Base-by-base conservation (phyloP, 2,797 vertebrate species). In the Enteromius mattozi region DNA sequence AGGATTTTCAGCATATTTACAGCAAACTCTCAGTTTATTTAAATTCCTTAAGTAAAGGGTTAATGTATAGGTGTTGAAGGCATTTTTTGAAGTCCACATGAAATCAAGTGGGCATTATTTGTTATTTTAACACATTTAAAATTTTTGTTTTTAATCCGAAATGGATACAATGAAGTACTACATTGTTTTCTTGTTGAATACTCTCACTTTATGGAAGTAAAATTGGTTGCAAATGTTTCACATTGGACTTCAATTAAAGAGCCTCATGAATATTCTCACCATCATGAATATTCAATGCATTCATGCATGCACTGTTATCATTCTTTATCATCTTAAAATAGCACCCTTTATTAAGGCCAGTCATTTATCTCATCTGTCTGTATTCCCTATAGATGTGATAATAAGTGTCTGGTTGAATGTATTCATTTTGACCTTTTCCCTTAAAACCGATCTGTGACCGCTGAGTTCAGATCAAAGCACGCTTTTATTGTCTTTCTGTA, bases 391-490 rank as follows among this genome's bases (percentile, higher is more conserved):
- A 19, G 42, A 13, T 59, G 45, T 37, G 40, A 63, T 63, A 24
- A 65, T 51, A 2, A 54, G 4, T 1, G 9, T 42, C 56, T 24
- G 9, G 68, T 10, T 81, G n/a, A 74, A 63, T 12, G 17, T 33
- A 47, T n/a, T 82, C 21, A 49, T 74, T 71, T 61, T 33, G 19
- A 61, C 68, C 24, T 72, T 61, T 45, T n/a, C 51, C 3, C 40
- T 30, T 27, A 14, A 59, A 59, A 65, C 30, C 21, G 56, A 75
- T 82, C 56, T 51, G 56, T 82, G 80, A 75, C 70, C 37, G 8
- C 68, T 37, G 42, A 24, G 70, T 74, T 37, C 16, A 40, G 30
- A 65, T 82, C 42, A 82, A 75, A 82, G 59, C 9, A 47, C 24
- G 30, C 30, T 66, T 49, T 19, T 42, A 61, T 47, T 47, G 14